Percentiles rank a stretch among this genome's conserved stretches.
These are phyloP conservation scores for Malaclemys terrapin DNA, from an alignment of 2,113 vertebrate genomes.

Conservation along the genomic window DNA sequence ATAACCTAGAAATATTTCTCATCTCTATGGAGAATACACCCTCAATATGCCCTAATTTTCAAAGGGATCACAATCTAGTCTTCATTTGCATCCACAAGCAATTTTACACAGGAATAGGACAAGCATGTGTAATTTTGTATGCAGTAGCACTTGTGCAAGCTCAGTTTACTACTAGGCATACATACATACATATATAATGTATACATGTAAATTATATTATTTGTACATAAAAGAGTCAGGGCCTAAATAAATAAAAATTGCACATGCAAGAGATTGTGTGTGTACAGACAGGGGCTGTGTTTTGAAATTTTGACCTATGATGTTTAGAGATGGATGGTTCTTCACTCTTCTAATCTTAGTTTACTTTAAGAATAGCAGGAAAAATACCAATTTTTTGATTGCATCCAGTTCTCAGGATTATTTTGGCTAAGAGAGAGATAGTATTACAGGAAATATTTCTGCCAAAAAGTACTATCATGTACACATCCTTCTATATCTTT, in stretches of 20 bases:
- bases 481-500: not conserved
- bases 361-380: constrained; percentile 18
- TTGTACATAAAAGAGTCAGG: not conserved
- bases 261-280: not conserved
- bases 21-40: constrained; percentile 26
- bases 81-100: not conserved
- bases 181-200: not conserved
- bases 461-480: not conserved
- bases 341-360: constrained; percentile 5
- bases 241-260: not conserved
- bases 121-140: constrained; percentile 20
- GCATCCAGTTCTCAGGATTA: not conserved
- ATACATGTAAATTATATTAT: not conserved
- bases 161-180: not conserved
- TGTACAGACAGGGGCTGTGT: not conserved
- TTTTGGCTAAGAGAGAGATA: not conserved
- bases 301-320: not conserved
- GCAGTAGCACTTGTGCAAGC: not conserved
- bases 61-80: constrained; percentile 50
- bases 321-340: not conserved
- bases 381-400: constrained; percentile 14
- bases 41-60: constrained; percentile 44
- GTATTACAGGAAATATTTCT: not conserved
- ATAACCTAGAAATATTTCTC: constrained; percentile 45
- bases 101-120: constrained; percentile 35